Percentiles rank a stretch among this genome's conserved stretches.
These are phyloP conservation scores for Carettochelys insculpta DNA, from an alignment of 2,113 vertebrate species.

Conservation along the genomic window DNA sequence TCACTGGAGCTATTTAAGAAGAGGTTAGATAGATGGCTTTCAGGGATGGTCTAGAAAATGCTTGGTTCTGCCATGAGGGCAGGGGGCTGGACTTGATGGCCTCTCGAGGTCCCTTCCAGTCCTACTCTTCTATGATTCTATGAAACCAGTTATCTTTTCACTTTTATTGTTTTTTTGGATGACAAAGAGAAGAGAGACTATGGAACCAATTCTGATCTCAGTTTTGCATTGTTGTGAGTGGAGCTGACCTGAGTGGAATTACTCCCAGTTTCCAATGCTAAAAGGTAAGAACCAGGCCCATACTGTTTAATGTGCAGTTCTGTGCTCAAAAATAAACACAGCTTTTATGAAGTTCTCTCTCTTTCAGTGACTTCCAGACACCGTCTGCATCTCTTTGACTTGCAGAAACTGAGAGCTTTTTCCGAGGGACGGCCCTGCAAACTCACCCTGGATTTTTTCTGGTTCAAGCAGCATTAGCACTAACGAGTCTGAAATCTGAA, in stretches of 20 bases:
- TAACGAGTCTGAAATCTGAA: not conserved
- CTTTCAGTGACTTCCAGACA: not conserved
- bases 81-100: too few relatives aligned
- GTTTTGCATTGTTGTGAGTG: not conserved
- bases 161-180: not conserved
- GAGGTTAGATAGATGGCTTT: too few relatives aligned
- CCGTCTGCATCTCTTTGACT: not conserved
- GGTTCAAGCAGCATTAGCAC: not conserved
- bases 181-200: not conserved
- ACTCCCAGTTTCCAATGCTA: not conserved
- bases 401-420: not conserved
- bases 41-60: too few relatives aligned
- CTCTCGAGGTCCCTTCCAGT: too few relatives aligned
- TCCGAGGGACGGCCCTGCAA: not conserved
- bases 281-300: not conserved
- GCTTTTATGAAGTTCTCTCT: not conserved
- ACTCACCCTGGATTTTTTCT: not conserved
- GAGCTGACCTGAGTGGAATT: not conserved
- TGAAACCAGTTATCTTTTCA: not conserved
- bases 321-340: not conserved
- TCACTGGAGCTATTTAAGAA: too few relatives aligned
- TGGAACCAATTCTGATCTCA: not conserved
- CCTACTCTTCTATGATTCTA: too few relatives aligned
- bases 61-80: too few relatives aligned
- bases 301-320: not conserved